A percentile compares a stretch with the other conserved stretches of the same genome.
Evolutionary conservation across 92 coral and sea anemone genomes (phyloP).

Genomic region (Heliopora coerulea): DNA sequence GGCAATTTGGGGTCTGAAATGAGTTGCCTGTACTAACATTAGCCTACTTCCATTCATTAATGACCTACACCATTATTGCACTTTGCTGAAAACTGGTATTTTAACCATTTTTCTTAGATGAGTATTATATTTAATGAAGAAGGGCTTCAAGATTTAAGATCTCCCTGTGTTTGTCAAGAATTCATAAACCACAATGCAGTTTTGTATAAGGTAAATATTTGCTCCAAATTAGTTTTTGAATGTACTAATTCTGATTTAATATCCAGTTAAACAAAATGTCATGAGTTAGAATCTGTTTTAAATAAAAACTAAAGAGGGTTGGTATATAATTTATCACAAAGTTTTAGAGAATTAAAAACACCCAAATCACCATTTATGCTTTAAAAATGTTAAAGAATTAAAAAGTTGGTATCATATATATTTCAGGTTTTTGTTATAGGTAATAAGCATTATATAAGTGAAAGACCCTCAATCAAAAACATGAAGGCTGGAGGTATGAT

Average conservation of each 20-base stretch:
- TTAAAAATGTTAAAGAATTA: neutral
- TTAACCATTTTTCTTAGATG: constrained; percentile 61
- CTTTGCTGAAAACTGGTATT: too few relatives aligned
- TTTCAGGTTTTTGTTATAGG: constrained; percentile 91
- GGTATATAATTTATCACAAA: neutral
- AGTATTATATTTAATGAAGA: constrained; percentile 80
- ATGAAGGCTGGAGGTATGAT: constrained; percentile 63
- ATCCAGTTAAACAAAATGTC: too few relatives aligned
- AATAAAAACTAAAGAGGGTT: too few relatives aligned
- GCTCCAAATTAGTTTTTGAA: too few relatives aligned
- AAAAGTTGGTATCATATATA: neutral
- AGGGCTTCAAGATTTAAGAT: constrained; percentile 70
- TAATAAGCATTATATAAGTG: constrained; percentile 75
- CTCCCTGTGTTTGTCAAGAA: constrained; percentile 97
- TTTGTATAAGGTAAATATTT: constrained; percentile 73
- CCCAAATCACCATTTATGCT: too few relatives aligned
- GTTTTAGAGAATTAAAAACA: too few relatives aligned
- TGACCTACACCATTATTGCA: too few relatives aligned
- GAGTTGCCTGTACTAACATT: too few relatives aligned
- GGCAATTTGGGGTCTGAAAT: too few relatives aligned
- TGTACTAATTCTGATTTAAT: too few relatives aligned
- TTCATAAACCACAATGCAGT: constrained; percentile 94
- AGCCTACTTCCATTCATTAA: too few relatives aligned
- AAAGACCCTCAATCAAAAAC: constrained; percentile 90
- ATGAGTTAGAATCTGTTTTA: too few relatives aligned